These are phyloP conservation scores for Proales similis DNA, from an alignment of 1,140 invertebrate genomes.

Conservation along the genomic window DNA sequence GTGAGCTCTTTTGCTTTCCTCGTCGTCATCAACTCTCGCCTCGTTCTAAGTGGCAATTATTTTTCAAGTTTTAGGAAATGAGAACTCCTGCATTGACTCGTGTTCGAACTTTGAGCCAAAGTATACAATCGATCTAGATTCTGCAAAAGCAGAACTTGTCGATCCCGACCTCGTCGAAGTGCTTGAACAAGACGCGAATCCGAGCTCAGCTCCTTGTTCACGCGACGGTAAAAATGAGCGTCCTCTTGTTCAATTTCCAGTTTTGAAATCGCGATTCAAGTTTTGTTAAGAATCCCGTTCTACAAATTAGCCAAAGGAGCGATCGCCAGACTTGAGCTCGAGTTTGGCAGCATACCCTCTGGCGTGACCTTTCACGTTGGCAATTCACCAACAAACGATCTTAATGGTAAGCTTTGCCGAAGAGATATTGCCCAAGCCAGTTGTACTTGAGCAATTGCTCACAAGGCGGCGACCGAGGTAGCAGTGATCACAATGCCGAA, in stretches of 20 bases:
- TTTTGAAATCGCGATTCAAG: no score
- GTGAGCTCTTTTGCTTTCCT: no score
- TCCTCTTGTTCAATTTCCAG: not conserved
- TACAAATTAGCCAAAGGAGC: slow-evolving; percentile 1
- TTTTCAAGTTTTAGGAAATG: slow-evolving; percentile 17
- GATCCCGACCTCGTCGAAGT: slow-evolving; percentile 24
- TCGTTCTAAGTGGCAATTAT: no score
- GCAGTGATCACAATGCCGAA: slow-evolving; percentile 9
- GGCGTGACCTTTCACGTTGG: slow-evolving; percentile 24
- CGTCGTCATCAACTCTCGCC: no score
- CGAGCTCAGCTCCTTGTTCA: no score
- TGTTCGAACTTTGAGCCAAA: slow-evolving; percentile 1
- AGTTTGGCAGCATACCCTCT: slow-evolving; percentile 20
- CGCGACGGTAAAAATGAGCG: not conserved
- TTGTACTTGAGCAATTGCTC: no score
- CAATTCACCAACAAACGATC: slow-evolving; percentile 34
- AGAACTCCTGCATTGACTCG: slow-evolving; percentile 33
- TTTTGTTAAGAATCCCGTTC: slow-evolving; percentile 31
- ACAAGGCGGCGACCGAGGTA: slow-evolving; percentile 22
- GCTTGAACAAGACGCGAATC: not conserved
- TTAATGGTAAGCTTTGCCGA: no score
- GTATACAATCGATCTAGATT: slow-evolving; percentile 6
- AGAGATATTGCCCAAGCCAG: no score
- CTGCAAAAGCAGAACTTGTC: not conserved
- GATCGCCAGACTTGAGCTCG: not conserved